A percentile compares a stretch with the other conserved stretches of the same genome.
These are phyloP conservation scores for Exephanes ischioxanthus DNA, from an alignment of 2,888 invertebrate genomes.

Conservation along the genomic window DNA sequence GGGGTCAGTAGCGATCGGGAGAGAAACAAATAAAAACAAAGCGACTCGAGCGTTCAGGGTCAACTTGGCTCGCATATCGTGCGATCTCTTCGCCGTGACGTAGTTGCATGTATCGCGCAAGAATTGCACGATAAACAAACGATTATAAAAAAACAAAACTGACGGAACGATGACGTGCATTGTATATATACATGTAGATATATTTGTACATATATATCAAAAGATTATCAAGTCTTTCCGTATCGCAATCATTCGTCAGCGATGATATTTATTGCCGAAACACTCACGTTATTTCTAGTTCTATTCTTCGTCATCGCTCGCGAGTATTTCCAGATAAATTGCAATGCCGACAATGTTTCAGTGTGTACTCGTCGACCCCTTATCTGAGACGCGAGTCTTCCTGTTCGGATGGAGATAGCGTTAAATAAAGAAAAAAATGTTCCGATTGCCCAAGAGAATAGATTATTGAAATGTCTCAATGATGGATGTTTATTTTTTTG, in stretches of 20 bases:
- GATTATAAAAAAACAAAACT: constrained; percentile 1
- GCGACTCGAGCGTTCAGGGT: constrained; percentile 31
- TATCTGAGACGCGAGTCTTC: constrained; percentile 29
- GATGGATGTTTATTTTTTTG: constrained; percentile 6
- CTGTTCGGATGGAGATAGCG: constrained; percentile 20
- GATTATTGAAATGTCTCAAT: background rate
- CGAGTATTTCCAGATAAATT: background rate
- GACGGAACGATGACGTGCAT: background rate
- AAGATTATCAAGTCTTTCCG: background rate
- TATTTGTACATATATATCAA: background rate
- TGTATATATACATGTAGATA: background rate
- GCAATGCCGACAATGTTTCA: constrained; percentile 2
- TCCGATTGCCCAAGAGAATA: background rate
- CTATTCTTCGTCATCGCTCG: constrained; percentile 1
- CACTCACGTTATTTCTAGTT: background rate
- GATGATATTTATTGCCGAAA: background rate
- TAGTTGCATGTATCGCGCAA: constrained; percentile 28
- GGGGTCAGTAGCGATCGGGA: constrained; percentile 35
- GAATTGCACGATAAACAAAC: constrained; percentile 1
- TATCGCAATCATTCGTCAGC: background rate
- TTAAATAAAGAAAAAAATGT: background rate
- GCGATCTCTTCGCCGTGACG: constrained; percentile 55
- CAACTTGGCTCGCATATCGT: constrained; percentile 21
- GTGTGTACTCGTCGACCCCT: background rate
- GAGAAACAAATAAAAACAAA: background rate